These are phyloP conservation scores for Porites lutea DNA, from an alignment of 64 coral and sea anemone species.

Conservation along the genomic window DNA sequence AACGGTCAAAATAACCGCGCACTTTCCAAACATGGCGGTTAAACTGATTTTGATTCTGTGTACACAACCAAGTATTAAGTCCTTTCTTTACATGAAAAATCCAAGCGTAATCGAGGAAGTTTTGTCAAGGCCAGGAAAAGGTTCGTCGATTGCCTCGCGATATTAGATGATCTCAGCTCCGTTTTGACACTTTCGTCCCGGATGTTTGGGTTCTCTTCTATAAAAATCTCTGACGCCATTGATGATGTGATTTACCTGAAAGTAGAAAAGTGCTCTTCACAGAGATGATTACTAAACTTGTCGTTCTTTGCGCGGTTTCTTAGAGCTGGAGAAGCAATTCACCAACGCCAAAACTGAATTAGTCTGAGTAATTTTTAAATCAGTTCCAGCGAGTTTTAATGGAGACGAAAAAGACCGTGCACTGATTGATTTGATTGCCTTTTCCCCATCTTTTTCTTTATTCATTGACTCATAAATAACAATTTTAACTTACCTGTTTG, in stretches of 20 bases:
- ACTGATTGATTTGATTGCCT: too few relatives aligned
- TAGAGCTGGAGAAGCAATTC: background rate
- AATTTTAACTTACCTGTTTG: too few relatives aligned
- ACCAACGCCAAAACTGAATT: background rate
- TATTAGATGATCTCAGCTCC: constrained; percentile 13
- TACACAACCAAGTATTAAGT: background rate
- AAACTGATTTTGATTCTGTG: background rate
- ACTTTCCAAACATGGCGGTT: background rate
- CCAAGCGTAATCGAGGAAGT: constrained; percentile 12
- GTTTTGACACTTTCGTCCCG: background rate
- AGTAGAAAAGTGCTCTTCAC: background rate
- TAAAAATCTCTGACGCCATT: constrained; percentile 24
- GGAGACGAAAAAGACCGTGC: too few relatives aligned
- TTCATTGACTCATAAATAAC: too few relatives aligned
- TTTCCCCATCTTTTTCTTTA: too few relatives aligned
- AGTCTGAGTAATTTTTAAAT: too few relatives aligned
- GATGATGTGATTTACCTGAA: constrained; percentile 30
- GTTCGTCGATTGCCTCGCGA: background rate
- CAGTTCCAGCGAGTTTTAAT: too few relatives aligned
- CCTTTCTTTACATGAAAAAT: background rate
- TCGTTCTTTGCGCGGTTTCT: background rate
- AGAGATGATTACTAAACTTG: background rate
- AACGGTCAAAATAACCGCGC: background rate
- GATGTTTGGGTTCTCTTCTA: background rate
- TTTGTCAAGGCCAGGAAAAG: background rate